Percentiles rank a stretch among this genome's conserved stretches.
Conservation (phyloP, 1,140 invertebrate species). For the Drosophila ficusphila region DNA sequence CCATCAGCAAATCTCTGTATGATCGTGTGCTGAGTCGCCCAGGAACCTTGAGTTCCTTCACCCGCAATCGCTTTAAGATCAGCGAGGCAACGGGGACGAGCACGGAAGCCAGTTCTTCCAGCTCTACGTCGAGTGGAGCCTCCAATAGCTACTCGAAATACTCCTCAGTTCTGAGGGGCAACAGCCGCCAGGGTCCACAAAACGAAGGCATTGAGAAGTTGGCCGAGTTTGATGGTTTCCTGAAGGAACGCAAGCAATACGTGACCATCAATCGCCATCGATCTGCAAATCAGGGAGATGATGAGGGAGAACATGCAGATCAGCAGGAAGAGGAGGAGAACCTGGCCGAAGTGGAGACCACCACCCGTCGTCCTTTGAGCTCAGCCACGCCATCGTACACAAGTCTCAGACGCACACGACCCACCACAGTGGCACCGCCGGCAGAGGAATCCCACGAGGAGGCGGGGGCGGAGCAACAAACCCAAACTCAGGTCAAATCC, state of each 20-base stretch:
- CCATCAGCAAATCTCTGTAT: constrained; percentile 89
- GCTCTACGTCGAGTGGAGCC: background rate
- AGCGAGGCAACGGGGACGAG: constrained; percentile 6
- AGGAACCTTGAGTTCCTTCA: constrained; percentile 56
- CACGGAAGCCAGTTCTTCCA: constrained; percentile 13
- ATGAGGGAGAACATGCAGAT: constrained; percentile 58
- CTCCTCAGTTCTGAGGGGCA: constrained; percentile 84
- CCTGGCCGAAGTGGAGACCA: constrained; percentile 51
- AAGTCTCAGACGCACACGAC: constrained; percentile 87
- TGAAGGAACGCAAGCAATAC: constrained; percentile 84
- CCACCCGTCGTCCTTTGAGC: constrained; percentile 40
- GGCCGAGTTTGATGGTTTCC: constrained; percentile 85
- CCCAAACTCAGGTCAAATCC: constrained; percentile 41
- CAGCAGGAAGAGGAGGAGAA: constrained; percentile 75
- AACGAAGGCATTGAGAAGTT: constrained; percentile 88
- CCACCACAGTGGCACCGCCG: constrained; percentile 84
- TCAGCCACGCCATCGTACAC: constrained; percentile 86
- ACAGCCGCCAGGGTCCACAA: constrained; percentile 88
- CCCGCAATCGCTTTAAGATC: constrained; percentile 56
- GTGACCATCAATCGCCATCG: constrained; percentile 86
- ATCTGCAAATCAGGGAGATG: constrained; percentile 21
- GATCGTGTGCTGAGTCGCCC: constrained; percentile 88
- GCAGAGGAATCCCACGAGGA: constrained; percentile 66
- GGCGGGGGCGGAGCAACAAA: constrained; percentile 68
- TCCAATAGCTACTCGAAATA: constrained; percentile 69